A percentile compares a stretch with the other conserved stretches of the same genome.
These are phyloP conservation scores for Gnathonemus echidnorhynchus DNA, from an alignment of 2,113 vertebrate species.

Conservation along the genomic window DNA sequence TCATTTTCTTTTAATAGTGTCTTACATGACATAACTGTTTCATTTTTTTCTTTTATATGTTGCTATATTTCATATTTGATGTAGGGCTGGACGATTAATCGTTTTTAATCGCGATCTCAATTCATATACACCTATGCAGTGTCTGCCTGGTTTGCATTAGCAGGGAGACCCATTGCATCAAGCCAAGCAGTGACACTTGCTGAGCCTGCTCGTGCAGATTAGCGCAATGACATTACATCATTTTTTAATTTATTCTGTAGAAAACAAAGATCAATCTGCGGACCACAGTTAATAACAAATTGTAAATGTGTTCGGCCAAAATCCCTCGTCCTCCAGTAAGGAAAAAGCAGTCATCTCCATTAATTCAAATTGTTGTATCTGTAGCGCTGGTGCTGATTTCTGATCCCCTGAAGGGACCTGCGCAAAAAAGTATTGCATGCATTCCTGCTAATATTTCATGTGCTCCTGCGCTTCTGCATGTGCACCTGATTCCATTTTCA, in stretches of 20 bases:
- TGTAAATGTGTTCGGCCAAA: neutral
- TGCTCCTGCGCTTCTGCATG: neutral
- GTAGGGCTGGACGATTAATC: neutral
- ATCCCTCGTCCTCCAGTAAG: neutral
- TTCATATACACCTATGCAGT: neutral
- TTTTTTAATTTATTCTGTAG: neutral
- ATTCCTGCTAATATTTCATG: neutral
- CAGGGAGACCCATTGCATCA: neutral
- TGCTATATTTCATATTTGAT: neutral
- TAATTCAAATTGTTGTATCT: neutral
- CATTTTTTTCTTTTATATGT: neutral
- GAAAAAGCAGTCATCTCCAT: neutral
- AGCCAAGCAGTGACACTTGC: neutral
- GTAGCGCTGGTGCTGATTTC: neutral
- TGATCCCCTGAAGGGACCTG: neutral
- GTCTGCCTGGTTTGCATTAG: neutral
- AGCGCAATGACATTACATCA: neutral
- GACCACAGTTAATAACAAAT: neutral
- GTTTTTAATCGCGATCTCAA: neutral
- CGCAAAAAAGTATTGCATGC: neutral
- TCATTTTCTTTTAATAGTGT: neutral
- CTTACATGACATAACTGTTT: neutral
- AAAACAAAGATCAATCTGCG: neutral
- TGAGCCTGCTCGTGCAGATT: neutral
- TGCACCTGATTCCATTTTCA: neutral